Base-by-base conservation (phyloP, 2,888 invertebrate species). In the Camponotus fellah region DNA sequence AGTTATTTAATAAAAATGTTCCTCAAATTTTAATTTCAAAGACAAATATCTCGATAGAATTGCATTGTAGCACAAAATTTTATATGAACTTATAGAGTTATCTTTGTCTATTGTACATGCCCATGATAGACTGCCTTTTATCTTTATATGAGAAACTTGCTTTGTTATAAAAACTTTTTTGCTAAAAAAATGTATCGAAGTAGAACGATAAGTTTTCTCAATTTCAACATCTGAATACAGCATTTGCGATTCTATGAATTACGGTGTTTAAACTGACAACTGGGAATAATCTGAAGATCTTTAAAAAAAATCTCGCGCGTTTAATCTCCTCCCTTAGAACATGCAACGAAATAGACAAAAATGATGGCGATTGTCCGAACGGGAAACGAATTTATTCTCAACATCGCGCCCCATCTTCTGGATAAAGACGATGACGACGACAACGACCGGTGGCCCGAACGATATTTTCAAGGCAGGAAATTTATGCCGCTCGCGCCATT, bases 401-500 rank as follows among this genome's bases (percentile, higher is more conserved):
- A 17, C 58, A 58, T 17, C 66, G 40, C 10, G 14, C 32, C 43
- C 49, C 49, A 34, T 49, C 34, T 53, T 34, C 3, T 17, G 58
- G 34, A 58, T 21, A 12, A 60, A 81, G 75, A 62, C 17, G 62
- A 60, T 12, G 58, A 80, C 8, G 58, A 79, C 3, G 37, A 79
- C 79, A 9, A 40, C 60, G 46, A 72, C 26, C 64, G 14, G 32
- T 46, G 32, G 14, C n/a, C 40, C 40, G 62, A 37, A 40, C 62
- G 75, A 81, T 82, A 82, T 77, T 76, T 82, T 65, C 65, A 82
- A 82, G 58, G 37, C 82, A 77, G 76, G 46, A 66, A 65, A 76
- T 82, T 75, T 82, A 75, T 82, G 76, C 74, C 64, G 75, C 65
- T 75, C 82, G 74, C 76, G 77, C 53, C 65, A 81, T 69, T 80